Conservation (phyloP, 2,888 invertebrate species). For the Marronus borbonicus region DNA sequence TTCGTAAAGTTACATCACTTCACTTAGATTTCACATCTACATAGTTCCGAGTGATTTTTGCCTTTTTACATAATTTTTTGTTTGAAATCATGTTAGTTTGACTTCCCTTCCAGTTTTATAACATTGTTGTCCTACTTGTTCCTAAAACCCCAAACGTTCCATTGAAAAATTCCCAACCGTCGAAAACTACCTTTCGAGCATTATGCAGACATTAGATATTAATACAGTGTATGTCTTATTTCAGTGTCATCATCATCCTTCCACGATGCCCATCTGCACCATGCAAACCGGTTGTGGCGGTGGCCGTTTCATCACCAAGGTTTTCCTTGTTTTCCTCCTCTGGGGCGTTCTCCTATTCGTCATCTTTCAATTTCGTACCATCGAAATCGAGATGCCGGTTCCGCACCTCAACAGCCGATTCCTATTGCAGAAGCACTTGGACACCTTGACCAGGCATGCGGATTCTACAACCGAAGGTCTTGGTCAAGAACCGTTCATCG, state of each 20-base stretch:
- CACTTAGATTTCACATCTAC: no score
- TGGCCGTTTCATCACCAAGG: constrained; percentile 71
- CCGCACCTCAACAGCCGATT: constrained; percentile 71
- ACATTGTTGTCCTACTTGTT: no score
- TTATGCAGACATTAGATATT: background rate
- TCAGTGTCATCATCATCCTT: constrained; percentile 24
- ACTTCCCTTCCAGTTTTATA: no score
- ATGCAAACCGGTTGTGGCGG: constrained; percentile 57
- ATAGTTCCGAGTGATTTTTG: no score
- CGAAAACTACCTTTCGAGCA: no score
- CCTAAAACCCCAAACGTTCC: no score
- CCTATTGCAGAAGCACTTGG: constrained; percentile 71
- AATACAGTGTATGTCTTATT: constrained; percentile 13
- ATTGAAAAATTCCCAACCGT: no score
- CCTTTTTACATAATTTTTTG: no score
- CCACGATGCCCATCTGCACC: constrained; percentile 56
- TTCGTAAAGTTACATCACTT: no score
- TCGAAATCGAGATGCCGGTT: constrained; percentile 66
- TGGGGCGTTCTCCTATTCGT: constrained; percentile 71
- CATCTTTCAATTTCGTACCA: constrained; percentile 67
- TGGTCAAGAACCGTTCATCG: constrained; percentile 75
- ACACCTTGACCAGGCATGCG: constrained; percentile 66
- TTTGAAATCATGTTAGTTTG: no score
- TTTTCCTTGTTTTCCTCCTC: constrained; percentile 69
- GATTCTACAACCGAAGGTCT: constrained; percentile 69